Conservation (phyloP, 1,140 invertebrate species). For the Spodoptera frugiperda region DNA sequence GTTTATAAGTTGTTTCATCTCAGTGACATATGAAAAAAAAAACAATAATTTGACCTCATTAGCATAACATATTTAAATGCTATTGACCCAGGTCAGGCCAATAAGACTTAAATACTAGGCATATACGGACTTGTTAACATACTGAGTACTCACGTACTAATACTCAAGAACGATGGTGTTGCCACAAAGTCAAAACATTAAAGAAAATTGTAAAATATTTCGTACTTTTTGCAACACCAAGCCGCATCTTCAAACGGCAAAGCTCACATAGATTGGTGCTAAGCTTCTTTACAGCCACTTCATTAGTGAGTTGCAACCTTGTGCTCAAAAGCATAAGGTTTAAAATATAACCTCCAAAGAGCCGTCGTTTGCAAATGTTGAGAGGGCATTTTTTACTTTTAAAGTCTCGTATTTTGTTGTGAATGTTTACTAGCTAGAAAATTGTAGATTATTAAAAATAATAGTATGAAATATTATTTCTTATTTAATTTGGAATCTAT, state of each 20-base stretch:
- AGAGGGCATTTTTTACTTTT: not conserved
- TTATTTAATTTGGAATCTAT: too few species aligned
- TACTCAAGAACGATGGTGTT: too few species aligned
- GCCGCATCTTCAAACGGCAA: not conserved
- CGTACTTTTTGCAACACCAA: not conserved
- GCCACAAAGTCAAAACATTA: not conserved
- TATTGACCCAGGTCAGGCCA: too few species aligned
- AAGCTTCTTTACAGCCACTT: slow-evolving; percentile 24
- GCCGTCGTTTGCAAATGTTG: not conserved
- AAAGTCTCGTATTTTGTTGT: not conserved
- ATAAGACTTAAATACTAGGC: too few species aligned
- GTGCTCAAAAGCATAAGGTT: slow-evolving; percentile 1
- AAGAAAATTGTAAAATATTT: not conserved
- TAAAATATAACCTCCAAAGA: not conserved
- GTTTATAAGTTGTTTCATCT: too few species aligned
- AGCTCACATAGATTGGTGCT: slow-evolving; percentile 10
- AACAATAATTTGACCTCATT: too few species aligned
- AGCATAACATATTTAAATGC: too few species aligned
- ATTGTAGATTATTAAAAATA: too few species aligned
- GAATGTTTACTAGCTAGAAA: not conserved
- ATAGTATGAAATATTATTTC: too few species aligned
- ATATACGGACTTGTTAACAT: too few species aligned
- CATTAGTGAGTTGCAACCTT: slow-evolving; percentile 11
- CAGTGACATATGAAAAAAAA: too few species aligned
- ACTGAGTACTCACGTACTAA: too few species aligned